Percentiles rank a stretch among this genome's conserved stretches.
Conservation (phyloP, 2,888 invertebrate species). For the Iphiclides podalirius region DNA sequence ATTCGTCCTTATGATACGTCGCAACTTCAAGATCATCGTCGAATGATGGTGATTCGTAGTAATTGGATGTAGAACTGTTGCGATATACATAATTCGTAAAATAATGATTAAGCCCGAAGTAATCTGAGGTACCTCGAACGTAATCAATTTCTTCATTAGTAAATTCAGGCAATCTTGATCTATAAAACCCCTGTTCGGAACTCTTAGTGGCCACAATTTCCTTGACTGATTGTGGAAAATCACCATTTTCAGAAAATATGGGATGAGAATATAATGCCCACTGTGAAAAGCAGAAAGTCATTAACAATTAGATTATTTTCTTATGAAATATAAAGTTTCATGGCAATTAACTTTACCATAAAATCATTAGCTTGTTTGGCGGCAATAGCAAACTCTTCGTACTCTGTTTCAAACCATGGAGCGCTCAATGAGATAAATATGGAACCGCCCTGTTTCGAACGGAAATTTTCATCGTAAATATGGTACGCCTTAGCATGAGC, state of each 20-base stretch:
- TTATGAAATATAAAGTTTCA: no score
- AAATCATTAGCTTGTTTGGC: constrained; percentile 68
- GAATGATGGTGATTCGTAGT: constrained; percentile 36
- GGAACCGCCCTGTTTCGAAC: constrained; percentile 35
- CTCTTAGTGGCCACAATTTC: constrained; percentile 77
- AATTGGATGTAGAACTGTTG: constrained; percentile 35
- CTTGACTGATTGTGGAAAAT: constrained; percentile 82
- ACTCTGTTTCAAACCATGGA: constrained; percentile 20
- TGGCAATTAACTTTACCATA: no score
- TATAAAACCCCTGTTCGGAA: constrained; percentile 70
- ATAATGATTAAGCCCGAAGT: constrained; percentile 82
- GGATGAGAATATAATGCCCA: constrained; percentile 81
- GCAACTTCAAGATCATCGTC: constrained; percentile 37
- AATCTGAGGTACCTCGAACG: constrained; percentile 41
- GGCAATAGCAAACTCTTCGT: constrained; percentile 46
- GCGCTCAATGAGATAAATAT: constrained; percentile 29
- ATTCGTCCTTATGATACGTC: constrained; percentile 22
- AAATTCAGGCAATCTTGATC: constrained; percentile 76
- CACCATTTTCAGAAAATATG: constrained; percentile 79
- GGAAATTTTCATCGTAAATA: constrained; percentile 50
- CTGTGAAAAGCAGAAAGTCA: constrained; percentile 46
- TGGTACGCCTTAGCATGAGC: constrained; percentile 75
- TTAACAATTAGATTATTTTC: no score
- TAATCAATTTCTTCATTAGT: constrained; percentile 49
- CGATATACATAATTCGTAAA: constrained; percentile 57